Conservation (phyloP, 1,140 invertebrate species). For the Mercenaria mercenaria region DNA sequence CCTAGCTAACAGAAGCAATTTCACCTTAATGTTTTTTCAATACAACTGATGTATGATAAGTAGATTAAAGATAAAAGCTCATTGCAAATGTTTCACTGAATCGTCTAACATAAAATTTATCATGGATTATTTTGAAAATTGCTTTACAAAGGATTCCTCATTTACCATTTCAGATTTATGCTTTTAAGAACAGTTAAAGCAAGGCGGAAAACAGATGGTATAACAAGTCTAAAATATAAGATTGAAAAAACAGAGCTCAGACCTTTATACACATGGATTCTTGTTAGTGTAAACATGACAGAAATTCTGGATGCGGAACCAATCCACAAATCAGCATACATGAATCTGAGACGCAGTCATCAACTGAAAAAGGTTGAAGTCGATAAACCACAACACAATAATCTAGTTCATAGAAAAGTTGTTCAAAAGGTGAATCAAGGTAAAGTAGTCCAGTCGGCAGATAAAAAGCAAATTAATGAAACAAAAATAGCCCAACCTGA, state of each 20-base stretch:
- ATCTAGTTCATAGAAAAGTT: background rate
- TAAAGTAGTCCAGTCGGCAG: too few relatives aligned
- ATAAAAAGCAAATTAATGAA: too few relatives aligned
- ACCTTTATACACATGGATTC: slow-evolving; percentile 56
- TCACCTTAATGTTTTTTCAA: too few relatives aligned
- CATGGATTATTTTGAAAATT: too few relatives aligned
- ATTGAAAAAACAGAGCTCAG: slow-evolving; percentile 15
- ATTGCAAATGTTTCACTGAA: too few relatives aligned
- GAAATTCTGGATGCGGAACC: slow-evolving; percentile 20
- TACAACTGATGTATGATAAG: too few relatives aligned
- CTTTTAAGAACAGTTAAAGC: slow-evolving; percentile 38
- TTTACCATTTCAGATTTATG: slow-evolving; percentile 36
- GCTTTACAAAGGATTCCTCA: too few relatives aligned
- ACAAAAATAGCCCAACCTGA: background rate
- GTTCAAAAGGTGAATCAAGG: background rate
- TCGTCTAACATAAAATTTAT: too few relatives aligned
- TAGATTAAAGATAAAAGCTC: too few relatives aligned
- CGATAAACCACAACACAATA: background rate
- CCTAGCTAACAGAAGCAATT: too few relatives aligned
- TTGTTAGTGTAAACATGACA: slow-evolving; percentile 35
- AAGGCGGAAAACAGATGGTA: slow-evolving; percentile 28
- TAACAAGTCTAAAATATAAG: slow-evolving; percentile 46
- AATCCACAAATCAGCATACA: background rate
- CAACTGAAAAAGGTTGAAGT: background rate
- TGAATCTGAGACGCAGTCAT: background rate